phyloP scores from a whole-genome alignment of 2,113 vertebrate species.

The Callipepla squamata region DNA sequence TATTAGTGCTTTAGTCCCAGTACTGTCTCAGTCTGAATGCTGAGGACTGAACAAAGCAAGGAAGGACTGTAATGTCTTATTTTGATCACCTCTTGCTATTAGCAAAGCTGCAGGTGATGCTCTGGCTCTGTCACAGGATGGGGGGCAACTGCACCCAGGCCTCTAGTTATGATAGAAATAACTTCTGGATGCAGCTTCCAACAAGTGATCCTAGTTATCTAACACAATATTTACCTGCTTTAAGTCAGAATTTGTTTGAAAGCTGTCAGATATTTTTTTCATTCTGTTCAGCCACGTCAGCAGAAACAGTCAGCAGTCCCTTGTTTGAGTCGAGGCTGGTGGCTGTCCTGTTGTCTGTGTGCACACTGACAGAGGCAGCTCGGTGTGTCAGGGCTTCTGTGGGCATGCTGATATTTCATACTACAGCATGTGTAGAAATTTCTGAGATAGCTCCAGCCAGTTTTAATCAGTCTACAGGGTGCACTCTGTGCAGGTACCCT shows the following conservation, averaged over 20 bases:
- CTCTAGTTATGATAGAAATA: background rate
- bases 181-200: background rate
- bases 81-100: background rate
- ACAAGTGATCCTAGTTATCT: background rate
- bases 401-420: background rate
- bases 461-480: background rate
- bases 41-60: background rate
- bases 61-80: background rate
- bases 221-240: background rate
- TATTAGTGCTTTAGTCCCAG: background rate
- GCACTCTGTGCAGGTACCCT: background rate
- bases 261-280: background rate
- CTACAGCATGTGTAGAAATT: background rate
- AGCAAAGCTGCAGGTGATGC: accelerated
- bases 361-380: background rate
- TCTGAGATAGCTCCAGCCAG: background rate
- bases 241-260: background rate
- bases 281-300: accelerated
- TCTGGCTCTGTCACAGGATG: accelerated
- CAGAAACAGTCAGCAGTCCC: background rate
- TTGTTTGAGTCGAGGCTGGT: background rate
- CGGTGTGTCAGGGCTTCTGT: background rate
- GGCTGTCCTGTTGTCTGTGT: accelerated
- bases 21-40: background rate
- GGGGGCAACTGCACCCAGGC: accelerated